Base-by-base conservation (phyloP, 2,888 invertebrate genomes). In the Barypeithes pellucidus region DNA sequence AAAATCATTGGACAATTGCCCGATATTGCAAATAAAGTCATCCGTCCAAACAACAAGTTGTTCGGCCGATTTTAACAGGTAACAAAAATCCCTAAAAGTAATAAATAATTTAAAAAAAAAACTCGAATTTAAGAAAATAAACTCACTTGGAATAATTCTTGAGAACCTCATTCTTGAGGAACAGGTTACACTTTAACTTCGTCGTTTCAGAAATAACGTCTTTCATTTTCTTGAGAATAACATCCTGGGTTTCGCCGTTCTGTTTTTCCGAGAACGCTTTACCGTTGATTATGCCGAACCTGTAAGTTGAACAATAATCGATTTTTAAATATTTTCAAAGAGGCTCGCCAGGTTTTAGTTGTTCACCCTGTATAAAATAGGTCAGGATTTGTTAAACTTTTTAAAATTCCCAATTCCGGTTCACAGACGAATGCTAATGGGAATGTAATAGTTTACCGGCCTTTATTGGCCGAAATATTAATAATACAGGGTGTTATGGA, bases 121-220 rank as follows among this genome's bases (percentile, higher is more conserved):
- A 70, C 20, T 39, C 33, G 2, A 14, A 8, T 33, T 14, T 33
- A 57, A 14, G 12, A 59, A 18, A 57, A 29, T 45, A 77, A 11
- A 60, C 78, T 65, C 75, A 81, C 81, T 77, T 78, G 45, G 78
- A 72, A 63, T 77, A 79, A 47, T 75, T 73, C 45, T 73, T 75
- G 24, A 81, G 77, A n/a, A 85, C 84, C 47, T 87, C 81, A 78
- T 88, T 87, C 68, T 82, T 81, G 47, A 90, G 81, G 71, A 90
- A 86, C 79, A 66, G 20, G 20, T 85, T 87, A 76, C 87, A 88
- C 77, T 89, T 87, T 3, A 88, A 81, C 81, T 89, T 89, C 0
- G 91, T 83, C 72, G 89, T 89, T 67, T 89, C 87, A 76, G 89
- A 90, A 39, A 90, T 85, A 54, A 89, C 82, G 81, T 88, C 89